Percentiles rank a stretch among this genome's conserved stretches.
Evolutionary conservation across 1,140 invertebrate genomes (phyloP).

Genomic region (Coenobita brevimanus): DNA sequence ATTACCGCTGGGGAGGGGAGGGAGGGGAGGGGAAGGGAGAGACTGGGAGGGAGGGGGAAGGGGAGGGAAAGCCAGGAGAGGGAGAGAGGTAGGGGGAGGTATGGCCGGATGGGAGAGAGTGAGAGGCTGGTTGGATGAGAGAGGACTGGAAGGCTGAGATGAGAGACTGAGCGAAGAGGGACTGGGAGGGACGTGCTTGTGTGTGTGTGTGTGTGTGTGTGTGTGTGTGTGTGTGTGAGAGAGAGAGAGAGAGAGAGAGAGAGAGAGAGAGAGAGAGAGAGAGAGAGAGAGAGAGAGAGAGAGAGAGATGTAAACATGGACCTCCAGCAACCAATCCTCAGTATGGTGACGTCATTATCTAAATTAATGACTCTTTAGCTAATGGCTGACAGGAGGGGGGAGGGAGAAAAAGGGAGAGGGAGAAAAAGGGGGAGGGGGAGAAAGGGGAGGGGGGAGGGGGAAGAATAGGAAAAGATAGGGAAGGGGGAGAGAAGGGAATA

Average conservation of each 20-base stretch:
- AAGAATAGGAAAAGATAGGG: neutral
- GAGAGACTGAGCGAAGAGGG: neutral
- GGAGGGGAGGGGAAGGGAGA: neutral
- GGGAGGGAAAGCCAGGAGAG: neutral
- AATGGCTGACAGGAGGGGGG: neutral
- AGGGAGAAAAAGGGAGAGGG: constrained; percentile 2
- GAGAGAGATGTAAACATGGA: neutral
- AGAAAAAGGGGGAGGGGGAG: constrained; percentile 6
- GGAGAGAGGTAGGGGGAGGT: neutral
- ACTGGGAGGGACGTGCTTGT: neutral
- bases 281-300: neutral
- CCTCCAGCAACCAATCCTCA: too few species aligned
- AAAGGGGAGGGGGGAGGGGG: neutral
- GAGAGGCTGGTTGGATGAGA: neutral
- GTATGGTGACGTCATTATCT: too few species aligned
- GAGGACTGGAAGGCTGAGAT: neutral
- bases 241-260: too few species aligned
- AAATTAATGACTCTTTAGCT: neutral
- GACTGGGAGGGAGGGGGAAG: neutral
- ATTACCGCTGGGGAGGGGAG: constrained; percentile 44
- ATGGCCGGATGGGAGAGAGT: neutral
- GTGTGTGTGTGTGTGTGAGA: neutral
- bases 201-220: too few species aligned
- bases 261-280: neutral
- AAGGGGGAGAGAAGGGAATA: neutral